These are phyloP conservation scores for Phragmatobia fuliginosa DNA, from an alignment of 2,888 invertebrate genomes.

Conservation along the genomic window DNA sequence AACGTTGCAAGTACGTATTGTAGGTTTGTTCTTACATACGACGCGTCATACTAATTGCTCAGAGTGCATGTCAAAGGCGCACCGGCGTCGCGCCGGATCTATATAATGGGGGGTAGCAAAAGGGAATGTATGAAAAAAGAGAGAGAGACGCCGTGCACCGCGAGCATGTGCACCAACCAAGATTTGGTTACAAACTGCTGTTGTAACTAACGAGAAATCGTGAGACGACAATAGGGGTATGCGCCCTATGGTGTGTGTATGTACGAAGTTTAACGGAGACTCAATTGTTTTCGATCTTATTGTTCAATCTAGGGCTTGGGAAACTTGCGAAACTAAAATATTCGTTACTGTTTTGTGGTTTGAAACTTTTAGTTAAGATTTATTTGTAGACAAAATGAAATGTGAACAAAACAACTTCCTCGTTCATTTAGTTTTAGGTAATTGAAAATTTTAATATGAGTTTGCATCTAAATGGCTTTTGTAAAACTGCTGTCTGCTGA, in stretches of 20 bases:
- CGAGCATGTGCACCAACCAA: slow-evolving; percentile 67
- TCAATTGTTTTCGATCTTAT: slow-evolving; percentile 39
- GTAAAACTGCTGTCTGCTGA: no score
- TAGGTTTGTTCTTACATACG: slow-evolving; percentile 48
- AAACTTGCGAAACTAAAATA: slow-evolving; percentile 12
- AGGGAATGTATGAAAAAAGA: slow-evolving; percentile 78
- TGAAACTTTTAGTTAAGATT: neutral
- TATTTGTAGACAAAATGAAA: slow-evolving; percentile 2
- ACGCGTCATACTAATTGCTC: slow-evolving; percentile 83
- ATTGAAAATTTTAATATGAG: neutral
- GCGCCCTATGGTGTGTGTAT: slow-evolving; percentile 21
- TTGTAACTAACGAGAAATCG: slow-evolving; percentile 68
- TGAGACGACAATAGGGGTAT: slow-evolving; percentile 50
- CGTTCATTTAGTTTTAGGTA: neutral
- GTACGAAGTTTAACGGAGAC: slow-evolving; percentile 29
- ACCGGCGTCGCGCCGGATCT: slow-evolving; percentile 85
- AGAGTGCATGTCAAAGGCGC: slow-evolving; percentile 84
- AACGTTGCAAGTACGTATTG: slow-evolving; percentile 47
- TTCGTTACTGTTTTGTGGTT: slow-evolving; percentile 1
- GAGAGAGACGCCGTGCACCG: slow-evolving; percentile 68
- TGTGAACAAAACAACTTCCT: neutral
- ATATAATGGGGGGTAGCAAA: slow-evolving; percentile 80
- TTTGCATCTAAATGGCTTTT: neutral
- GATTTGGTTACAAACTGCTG: slow-evolving; percentile 78
- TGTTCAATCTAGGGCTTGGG: slow-evolving; percentile 24